Conservation (phyloP, 2,113 vertebrate genomes). For the Prionailurus bengalensis region DNA sequence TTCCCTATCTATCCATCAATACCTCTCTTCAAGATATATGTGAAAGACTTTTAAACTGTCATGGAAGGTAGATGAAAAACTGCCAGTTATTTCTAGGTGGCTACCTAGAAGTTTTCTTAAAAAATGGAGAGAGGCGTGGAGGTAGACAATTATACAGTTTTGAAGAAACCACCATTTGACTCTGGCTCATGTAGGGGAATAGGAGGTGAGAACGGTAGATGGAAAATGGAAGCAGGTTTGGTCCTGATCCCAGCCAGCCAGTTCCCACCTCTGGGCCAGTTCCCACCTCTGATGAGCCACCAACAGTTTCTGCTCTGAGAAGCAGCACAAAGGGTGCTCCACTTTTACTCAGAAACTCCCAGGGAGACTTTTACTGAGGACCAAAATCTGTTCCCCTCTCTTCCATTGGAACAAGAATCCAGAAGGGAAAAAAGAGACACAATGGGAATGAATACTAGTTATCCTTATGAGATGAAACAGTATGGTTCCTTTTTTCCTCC, state of each 20-base stretch:
- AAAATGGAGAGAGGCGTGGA: not conserved
- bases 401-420: not conserved
- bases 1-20: not conserved
- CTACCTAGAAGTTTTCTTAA: not conserved
- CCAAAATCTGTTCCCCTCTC: not conserved
- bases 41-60: not conserved
- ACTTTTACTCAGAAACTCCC: not conserved
- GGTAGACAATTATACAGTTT: not conserved
- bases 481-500: not conserved
- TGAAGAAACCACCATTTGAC: not conserved
- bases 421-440: not conserved
- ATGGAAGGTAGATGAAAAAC: not conserved
- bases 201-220: not conserved
- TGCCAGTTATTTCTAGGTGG: not conserved
- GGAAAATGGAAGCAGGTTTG: not conserved
- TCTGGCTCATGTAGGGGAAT: not conserved
- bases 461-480: not conserved
- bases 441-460: too few species aligned
- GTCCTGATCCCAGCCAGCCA: not conserved
- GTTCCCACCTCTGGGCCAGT: not conserved
- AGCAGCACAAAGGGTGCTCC: not conserved
- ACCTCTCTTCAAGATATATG: not conserved
- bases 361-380: not conserved
- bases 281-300: not conserved
- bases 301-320: not conserved